Evolutionary conservation across 2,888 invertebrate genomes (phyloP), one percentile per base, ranked within the genome.

Genomic region (Eumacrocentrus americanus): DNA sequence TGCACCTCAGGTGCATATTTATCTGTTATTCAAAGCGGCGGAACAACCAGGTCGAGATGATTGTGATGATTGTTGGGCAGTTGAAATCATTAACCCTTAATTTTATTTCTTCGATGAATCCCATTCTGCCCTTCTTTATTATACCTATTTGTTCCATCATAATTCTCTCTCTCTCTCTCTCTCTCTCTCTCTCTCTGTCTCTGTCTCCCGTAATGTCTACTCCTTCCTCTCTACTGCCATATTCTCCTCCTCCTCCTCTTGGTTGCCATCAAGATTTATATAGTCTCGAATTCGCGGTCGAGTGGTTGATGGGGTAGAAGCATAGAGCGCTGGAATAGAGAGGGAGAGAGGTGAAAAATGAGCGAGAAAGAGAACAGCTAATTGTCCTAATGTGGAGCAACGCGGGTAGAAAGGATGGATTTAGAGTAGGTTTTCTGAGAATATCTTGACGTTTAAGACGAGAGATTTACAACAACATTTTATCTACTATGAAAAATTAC

Each of bases 361-460:
- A 20, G 20, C 34, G 53, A 60, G 47, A 37, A 53, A 56, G 58
- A 58, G 59, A 61, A 61, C 55, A 63, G 64, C 64, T 64, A 65
- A 66, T 66, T 62, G 68, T 63, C 58, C 50, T 14, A 37, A 62
- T 52, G 51, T 56, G 16, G 16, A 23, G 44, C 11, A 51, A n/a
- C 48, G 46, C 55, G 34, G 22, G n/a, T 40, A 38, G 3, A 57
- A 12, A 46, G n/a, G 48, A 56, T 34, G 53, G 54, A 54, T 62
- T 53, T 42, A 40, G 7, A 23, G 20, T 25, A 46, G 22, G 25
- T 23, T 46, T 46, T 25, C 14, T n/a, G n/a, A n/a, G n/a, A n/a
- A n/a, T n/a, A n/a, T n/a, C n/a, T n/a, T n/a, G n/a, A n/a, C n/a
- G n/a, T n/a, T n/a, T n/a, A n/a, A n/a, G n/a, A n/a, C n/a, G n/a